Percentiles rank a stretch among this genome's conserved stretches.
Evolutionary conservation across 2,888 invertebrate genomes (phyloP).

Genomic region (Griposia aprilina): DNA sequence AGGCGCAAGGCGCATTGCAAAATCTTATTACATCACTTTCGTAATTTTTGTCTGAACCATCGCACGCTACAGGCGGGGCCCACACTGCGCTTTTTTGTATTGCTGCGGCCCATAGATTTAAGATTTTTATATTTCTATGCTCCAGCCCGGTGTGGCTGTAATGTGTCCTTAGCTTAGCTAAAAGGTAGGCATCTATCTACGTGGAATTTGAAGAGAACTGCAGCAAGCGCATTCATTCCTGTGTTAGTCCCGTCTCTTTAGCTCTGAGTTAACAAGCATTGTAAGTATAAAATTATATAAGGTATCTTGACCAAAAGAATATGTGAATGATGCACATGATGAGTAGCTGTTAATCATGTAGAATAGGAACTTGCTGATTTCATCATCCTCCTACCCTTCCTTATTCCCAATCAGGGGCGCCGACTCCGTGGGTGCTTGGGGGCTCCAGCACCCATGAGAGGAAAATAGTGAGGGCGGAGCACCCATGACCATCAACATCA

Average conservation of each 20-base stretch:
- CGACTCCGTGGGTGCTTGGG: too few species aligned
- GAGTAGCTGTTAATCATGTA: background rate
- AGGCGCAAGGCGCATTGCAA: background rate
- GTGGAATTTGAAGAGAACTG: background rate
- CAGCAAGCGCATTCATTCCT: too few species aligned
- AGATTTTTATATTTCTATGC: background rate
- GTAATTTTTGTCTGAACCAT: background rate
- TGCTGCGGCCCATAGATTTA: background rate
- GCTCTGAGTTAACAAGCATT: background rate
- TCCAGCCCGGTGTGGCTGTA: background rate
- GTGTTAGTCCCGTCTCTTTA: background rate
- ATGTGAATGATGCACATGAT: background rate
- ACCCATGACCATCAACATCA: too few species aligned
- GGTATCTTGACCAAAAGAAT: background rate
- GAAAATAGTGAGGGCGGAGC: too few species aligned
- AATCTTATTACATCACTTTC: background rate
- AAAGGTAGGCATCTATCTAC: background rate
- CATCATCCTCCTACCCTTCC: background rate
- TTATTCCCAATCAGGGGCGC: background rate
- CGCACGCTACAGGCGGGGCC: too few species aligned
- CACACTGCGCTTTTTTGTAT: background rate
- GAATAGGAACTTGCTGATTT: background rate
- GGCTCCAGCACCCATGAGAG: too few species aligned
- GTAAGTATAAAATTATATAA: background rate
- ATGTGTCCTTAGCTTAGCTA: background rate